Evolutionary conservation across 2,797 vertebrate species (phyloP), one percentile per base, ranked within the genome.

Genomic region (Anisognathus igniventris): DNA sequence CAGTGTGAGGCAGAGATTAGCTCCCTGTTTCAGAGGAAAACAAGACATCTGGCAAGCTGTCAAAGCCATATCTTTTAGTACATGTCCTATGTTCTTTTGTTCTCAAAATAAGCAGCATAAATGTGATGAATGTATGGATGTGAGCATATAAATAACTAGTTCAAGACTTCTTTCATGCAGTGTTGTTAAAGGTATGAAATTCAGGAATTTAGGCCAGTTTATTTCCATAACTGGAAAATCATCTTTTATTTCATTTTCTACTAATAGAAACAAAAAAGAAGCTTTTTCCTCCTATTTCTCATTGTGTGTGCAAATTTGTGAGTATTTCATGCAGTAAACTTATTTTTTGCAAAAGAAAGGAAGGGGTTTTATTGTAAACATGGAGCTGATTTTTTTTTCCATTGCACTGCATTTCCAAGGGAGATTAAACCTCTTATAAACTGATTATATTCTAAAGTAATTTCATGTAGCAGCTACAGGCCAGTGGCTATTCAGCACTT

Each of bases 211-310:
- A 67, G 12, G 27, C 70, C 31, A 67, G 21, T 2, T 73, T 37
- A 62, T 50, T 66, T 91, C 24, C 8, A 16, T 25, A 40, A 3
- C 7, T 71, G 12, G 16, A 67, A 72, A 84, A 33, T 66, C 25
- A 45, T 50, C 14, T 23, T 76, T 50, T 35, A 35, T 77, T 83
- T 77, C 0, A 24, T 42, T 78, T 90, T 65, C 15, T 35, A 42
- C 3, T 15, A 42, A 53, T 11, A 28, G 3, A 24, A 86, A 70
- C 6, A 15, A 71, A 53, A n/a, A 35, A 24, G 0, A 28, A 17
- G 1, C 1, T 0, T 2, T 3, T 12, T 33, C 0, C 7, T 17
- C 23, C 6, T 33, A 7, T 30, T 14, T 51, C 7, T 64, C 7
- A 22, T 9, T 25, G 8, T 15, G 1, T 31, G 2, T 42, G 31